phyloP scores from a whole-genome alignment of 2,797 vertebrate species.

The Tapera naevia region DNA sequence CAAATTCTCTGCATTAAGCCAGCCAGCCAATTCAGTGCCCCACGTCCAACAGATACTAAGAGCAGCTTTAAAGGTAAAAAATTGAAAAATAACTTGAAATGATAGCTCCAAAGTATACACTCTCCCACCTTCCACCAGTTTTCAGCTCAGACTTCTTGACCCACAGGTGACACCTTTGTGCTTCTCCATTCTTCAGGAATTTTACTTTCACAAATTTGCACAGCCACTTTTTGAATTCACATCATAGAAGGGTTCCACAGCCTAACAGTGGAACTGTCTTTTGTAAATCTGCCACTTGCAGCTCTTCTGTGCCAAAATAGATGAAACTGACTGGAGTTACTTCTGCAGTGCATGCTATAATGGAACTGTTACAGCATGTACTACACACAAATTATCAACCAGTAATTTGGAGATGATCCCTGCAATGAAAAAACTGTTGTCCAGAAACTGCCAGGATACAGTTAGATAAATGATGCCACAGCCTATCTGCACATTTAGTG shows the following conservation, averaged over 20 bases:
- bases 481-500: not conserved
- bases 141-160: not conserved
- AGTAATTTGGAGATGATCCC: not conserved
- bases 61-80: not conserved
- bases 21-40: not conserved
- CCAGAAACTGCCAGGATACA: not conserved
- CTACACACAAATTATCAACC: not conserved
- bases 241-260: not conserved
- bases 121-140: not conserved
- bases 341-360: not conserved
- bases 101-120: not conserved
- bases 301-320: not conserved
- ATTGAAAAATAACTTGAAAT: not conserved
- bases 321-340: not conserved
- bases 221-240: not conserved
- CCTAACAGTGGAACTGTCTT: not conserved
- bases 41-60: not conserved
- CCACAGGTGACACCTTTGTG: not conserved
- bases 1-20: not conserved
- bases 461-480: not conserved
- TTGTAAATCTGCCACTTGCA: not conserved
- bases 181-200: not conserved
- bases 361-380: not conserved
- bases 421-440: not conserved
- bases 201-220: not conserved